Percentiles rank a stretch among this genome's conserved stretches.
These are phyloP conservation scores for Caenorhabditis latens DNA, from an alignment of 1,140 invertebrate species.

Conservation along the genomic window DNA sequence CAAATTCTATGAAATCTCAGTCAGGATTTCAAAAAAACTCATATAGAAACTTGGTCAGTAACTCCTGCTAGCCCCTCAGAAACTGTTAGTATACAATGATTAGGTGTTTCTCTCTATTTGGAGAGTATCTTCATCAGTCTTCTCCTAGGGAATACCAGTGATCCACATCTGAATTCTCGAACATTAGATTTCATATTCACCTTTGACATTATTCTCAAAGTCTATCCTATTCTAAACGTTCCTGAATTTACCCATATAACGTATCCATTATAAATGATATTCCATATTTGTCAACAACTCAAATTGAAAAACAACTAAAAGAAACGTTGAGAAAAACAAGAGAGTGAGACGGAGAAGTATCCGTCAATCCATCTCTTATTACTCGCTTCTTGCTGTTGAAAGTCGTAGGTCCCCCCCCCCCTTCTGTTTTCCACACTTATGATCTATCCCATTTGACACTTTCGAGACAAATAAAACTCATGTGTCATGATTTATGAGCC, in stretches of 20 bases:
- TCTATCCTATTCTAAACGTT: not conserved
- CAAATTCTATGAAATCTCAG: no score
- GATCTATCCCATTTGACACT: slow-evolving; percentile 37
- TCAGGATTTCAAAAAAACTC: no score
- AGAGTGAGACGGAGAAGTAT: not conserved
- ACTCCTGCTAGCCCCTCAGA: no score
- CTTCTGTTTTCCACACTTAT: not conserved
- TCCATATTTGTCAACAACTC: slow-evolving; percentile 16
- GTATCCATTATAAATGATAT: not conserved
- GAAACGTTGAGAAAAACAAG: not conserved
- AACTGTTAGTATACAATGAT: no score
- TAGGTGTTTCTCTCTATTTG: no score
- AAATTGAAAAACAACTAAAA: not conserved
- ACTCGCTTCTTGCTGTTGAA: not conserved
- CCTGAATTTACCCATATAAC: not conserved
- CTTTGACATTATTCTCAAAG: not conserved
- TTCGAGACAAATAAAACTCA: slow-evolving; percentile 21
- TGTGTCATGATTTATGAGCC: slow-evolving; percentile 14
- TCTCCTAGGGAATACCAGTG: no score
- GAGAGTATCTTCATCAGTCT: no score
- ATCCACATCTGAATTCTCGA: no score
- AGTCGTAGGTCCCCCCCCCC: not conserved
- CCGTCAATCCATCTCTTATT: slow-evolving; percentile 28
- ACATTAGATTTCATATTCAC: not conserved
- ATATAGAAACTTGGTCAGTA: no score